Evolutionary conservation across 2,888 invertebrate species (phyloP).

Genomic region (Ellobium chinense): DNA sequence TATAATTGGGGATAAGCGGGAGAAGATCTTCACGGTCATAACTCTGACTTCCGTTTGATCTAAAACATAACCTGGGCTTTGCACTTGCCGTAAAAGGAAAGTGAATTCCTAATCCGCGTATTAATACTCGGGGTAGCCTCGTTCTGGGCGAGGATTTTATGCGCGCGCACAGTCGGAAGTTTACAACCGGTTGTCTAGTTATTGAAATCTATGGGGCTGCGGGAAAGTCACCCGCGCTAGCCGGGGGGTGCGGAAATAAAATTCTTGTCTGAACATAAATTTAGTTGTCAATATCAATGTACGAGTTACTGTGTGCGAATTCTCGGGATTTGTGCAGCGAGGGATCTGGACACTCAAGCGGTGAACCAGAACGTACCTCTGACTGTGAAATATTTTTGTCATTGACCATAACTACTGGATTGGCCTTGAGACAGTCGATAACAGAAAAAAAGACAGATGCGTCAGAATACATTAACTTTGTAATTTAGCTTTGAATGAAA

Average conservation of each 20-base stretch:
- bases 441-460: no score
- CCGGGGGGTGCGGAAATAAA: background rate
- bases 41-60: constrained; percentile 12
- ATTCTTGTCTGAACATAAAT: constrained; percentile 26
- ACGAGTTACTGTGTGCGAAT: background rate
- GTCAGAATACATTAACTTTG: no score
- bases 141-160: constrained; percentile 14
- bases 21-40: background rate
- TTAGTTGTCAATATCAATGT: constrained; percentile 4
- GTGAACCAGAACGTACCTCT: background rate
- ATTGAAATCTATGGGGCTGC: background rate
- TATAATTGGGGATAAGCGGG: constrained; percentile 29
- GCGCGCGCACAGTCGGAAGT: constrained; percentile 14
- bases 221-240: background rate
- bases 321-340: background rate
- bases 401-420: background rate
- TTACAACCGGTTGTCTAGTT: background rate
- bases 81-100: constrained; percentile 15
- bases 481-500: no score
- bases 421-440: no score
- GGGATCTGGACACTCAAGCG: background rate
- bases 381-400: background rate
- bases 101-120: constrained; percentile 23
- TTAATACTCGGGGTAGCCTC: constrained; percentile 14
- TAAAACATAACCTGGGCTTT: constrained; percentile 24